A percentile compares a stretch with the other conserved stretches of the same genome.
These are phyloP conservation scores for Drosophila repleta DNA, from an alignment of 1,140 invertebrate species.

Conservation along the genomic window DNA sequence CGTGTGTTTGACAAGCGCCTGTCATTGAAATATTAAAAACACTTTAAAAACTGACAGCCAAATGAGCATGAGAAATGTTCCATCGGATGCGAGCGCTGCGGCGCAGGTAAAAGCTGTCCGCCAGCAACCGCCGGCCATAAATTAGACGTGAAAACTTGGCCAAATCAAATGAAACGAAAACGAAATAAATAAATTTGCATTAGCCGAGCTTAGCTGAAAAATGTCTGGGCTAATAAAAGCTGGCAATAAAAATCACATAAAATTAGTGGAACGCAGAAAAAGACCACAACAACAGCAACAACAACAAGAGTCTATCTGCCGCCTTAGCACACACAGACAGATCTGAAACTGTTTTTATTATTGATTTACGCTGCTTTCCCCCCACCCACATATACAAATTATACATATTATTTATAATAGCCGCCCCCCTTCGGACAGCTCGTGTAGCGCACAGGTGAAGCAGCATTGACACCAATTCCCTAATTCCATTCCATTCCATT, in stretches of 20 bases:
- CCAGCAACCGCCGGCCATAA: slow-evolving; percentile 51
- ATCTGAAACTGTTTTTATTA: slow-evolving; percentile 31
- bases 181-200: slow-evolving; percentile 81
- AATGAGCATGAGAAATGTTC: slow-evolving; percentile 49
- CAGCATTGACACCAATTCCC: slow-evolving; percentile 45
- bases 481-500: slow-evolving; percentile 4
- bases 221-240: slow-evolving; percentile 79
- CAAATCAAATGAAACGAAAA: slow-evolving; percentile 42
- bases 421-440: slow-evolving; percentile 26
- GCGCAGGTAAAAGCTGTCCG: slow-evolving; percentile 46
- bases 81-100: slow-evolving; percentile 4
- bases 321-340: slow-evolving; percentile 37
- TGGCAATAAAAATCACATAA: slow-evolving; percentile 78
- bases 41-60: slow-evolving; percentile 67
- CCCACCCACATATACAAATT: slow-evolving; percentile 41
- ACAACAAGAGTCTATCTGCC: slow-evolving; percentile 66
- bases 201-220: slow-evolving; percentile 75
- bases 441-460: slow-evolving; percentile 73
- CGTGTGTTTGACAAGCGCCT: slow-evolving; percentile 66
- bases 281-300: slow-evolving; percentile 27
- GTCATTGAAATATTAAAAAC: slow-evolving; percentile 82
- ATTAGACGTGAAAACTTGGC: slow-evolving; percentile 57
- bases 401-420: slow-evolving; percentile 56
- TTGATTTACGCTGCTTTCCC: slow-evolving; percentile 59
- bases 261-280: slow-evolving; percentile 64